Evolutionary conservation across 2,797 vertebrate genomes (phyloP), one percentile per base, ranked within the genome.

Genomic region (Cephalopachus bancanus): DNA sequence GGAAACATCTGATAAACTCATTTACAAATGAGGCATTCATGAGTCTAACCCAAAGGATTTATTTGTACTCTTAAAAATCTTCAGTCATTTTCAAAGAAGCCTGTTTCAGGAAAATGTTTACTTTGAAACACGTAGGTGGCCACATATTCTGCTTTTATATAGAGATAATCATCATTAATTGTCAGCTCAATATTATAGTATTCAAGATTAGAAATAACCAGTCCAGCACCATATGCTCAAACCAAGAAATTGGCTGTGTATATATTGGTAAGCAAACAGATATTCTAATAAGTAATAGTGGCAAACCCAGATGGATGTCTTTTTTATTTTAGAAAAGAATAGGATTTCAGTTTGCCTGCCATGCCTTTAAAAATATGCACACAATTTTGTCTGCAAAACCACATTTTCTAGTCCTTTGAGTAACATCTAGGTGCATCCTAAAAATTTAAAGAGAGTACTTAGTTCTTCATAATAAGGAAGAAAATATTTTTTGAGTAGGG

Each of bases 1-100:
- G 91, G 33, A 94, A 95, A 93, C 76, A 96, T 92, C 92, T 96
- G 97, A 98, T 88, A 97, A 97, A 89, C 74, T 96, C 92, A 94
- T 97, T 97, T 94, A 95, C 76, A 92, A 94, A 93, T 69, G 84
- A 97, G 49, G 89, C 65, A 76, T 93, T 95, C 95, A 89, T 72
- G 64, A 78, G 44, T 80, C 33, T 94, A 81, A 72, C 80, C 76
- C 97, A 79, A 78, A 92, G 64, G 87, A 88, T 87, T 87, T 92
- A 88, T 71, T 85, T 71, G 57, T 51, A 85, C 33, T 83, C 80
- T 62, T 55, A 72, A 67, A 84, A 84, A 85, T 88, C 81, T 78
- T 33, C 72, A 89, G 51, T 88, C 67, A 80, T 86, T 97, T 87
- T 81, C 28, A 93, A 87, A 92, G 55, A 89, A 96, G 44, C 49